phyloP scores from a whole-genome alignment of 2,113 vertebrate genomes.

The Cryptoleucopteryx plumbea region DNA sequence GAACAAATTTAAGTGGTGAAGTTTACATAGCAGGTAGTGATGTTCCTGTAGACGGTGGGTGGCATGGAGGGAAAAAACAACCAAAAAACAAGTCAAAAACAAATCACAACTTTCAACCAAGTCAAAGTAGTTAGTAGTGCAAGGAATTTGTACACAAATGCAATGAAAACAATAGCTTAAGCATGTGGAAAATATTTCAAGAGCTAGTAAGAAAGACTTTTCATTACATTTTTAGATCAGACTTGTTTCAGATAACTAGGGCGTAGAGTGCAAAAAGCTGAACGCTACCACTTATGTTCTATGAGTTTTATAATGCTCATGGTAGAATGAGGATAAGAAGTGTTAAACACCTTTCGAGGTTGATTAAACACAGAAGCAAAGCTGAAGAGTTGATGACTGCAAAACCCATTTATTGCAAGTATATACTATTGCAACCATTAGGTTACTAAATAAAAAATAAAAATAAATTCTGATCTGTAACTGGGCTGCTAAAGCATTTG shows the following conservation, averaged over 20 bases:
- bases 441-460: not conserved
- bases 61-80: no score
- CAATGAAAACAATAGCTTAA: not conserved
- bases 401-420: not conserved
- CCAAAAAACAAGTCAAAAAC: not conserved
- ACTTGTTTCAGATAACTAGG: not conserved
- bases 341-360: not conserved
- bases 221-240: not conserved
- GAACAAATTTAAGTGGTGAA: not conserved
- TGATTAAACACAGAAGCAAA: not conserved
- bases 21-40: not conserved
- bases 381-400: not conserved
- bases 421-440: not conserved
- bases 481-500: not conserved
- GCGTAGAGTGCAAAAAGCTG: not conserved
- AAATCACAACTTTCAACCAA: not conserved
- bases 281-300: not conserved
- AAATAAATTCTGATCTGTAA: not conserved
- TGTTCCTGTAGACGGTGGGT: not conserved
- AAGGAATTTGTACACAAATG: not conserved
- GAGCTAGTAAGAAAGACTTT: not conserved
- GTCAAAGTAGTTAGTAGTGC: not conserved
- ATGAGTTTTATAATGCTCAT: not conserved
- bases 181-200: not conserved
- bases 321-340: not conserved